Percentiles rank a stretch among this genome's conserved stretches.
phyloP scores from a whole-genome alignment of 2,888 invertebrate genomes.

The Rhorus exstirpatorius region DNA sequence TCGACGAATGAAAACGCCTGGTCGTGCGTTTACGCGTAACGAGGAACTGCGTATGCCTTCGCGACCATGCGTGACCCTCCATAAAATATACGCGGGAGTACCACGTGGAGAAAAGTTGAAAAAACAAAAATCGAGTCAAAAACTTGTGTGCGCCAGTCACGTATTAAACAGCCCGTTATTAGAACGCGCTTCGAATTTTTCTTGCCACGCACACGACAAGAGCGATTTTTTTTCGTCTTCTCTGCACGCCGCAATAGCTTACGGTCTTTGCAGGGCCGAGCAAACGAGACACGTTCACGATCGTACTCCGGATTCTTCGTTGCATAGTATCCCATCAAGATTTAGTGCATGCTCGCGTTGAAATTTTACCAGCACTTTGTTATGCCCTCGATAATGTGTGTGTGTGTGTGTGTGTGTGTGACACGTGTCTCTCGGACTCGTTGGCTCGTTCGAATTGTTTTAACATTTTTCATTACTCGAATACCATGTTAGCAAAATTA shows the following conservation, averaged over 20 bases:
- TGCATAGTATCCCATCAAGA: constrained; percentile 20
- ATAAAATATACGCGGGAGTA: background rate
- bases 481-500: no score
- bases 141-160: constrained; percentile 41
- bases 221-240: constrained; percentile 10
- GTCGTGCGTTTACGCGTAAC: constrained; percentile 51
- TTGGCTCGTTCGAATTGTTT: no score
- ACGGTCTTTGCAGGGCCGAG: background rate
- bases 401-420: no score
- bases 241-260: background rate
- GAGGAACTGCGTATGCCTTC: constrained; percentile 3
- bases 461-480: no score
- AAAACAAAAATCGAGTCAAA: constrained; percentile 23
- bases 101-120: background rate
- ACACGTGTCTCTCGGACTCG: no score
- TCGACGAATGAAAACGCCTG: constrained; percentile 16
- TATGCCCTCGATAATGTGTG: no score
- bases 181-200: constrained; percentile 58
- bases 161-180: constrained; percentile 53
- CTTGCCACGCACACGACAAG: constrained; percentile 45
- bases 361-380: constrained; percentile 10
- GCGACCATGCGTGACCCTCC: constrained; percentile 54
- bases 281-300: constrained; percentile 33
- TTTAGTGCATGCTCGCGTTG: constrained; percentile 1
- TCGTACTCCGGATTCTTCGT: constrained; percentile 14